These are phyloP conservation scores for Hydrochoerus hydrochaeris DNA, from an alignment of 2,113 vertebrate genomes.

Conservation along the genomic window DNA sequence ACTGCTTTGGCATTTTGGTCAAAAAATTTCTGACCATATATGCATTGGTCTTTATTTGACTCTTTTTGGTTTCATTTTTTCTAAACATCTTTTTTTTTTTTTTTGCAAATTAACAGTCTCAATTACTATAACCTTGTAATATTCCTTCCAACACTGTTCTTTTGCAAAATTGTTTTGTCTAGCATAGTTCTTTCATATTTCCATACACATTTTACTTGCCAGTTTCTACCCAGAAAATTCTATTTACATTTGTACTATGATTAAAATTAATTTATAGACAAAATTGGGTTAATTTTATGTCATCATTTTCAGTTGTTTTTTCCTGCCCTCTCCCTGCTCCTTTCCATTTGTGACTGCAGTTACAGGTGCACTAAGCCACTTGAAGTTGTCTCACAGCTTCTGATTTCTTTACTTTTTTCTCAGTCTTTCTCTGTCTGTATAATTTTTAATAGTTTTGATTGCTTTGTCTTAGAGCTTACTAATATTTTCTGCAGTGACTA, in stretches of 20 bases:
- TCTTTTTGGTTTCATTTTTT: neutral
- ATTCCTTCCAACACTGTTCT: neutral
- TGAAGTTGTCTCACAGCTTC: neutral
- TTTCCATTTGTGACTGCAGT: neutral
- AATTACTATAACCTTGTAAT: neutral
- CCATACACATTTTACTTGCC: neutral
- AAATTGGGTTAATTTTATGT: neutral
- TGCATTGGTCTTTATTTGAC: neutral
- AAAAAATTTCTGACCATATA: neutral
- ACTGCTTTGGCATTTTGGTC: neutral
- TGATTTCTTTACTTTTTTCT: neutral
- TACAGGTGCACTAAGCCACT: neutral
- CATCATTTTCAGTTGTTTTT: neutral
- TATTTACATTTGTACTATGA: neutral
- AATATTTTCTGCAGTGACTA: neutral
- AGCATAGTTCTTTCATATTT: neutral
- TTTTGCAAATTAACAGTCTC: neutral
- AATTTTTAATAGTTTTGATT: neutral
- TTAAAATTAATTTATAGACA: neutral
- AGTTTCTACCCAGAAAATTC: neutral
- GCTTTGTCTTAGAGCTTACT: neutral
- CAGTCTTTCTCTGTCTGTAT: neutral
- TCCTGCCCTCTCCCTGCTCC: neutral
- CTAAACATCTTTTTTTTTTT: neutral
- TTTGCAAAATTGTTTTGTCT: neutral